Evolutionary conservation across 2,797 vertebrate genomes (phyloP), one percentile per base, ranked within the genome.

Genomic region (Mus caroli): DNA sequence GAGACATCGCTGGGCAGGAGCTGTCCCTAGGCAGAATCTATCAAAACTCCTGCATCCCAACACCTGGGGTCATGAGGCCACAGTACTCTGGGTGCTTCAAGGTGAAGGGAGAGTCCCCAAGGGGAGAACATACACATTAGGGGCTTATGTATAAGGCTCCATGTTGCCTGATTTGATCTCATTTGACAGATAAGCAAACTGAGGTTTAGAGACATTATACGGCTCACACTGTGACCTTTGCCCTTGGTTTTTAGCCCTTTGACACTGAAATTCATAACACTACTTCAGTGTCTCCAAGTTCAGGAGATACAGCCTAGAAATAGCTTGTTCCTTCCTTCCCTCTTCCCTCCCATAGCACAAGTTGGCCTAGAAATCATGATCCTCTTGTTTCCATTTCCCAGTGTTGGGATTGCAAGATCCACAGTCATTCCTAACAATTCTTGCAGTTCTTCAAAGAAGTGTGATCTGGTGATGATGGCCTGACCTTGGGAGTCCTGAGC

Each of bases 151-250:
- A 22, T 40, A 60, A 43, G 34, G 34, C 52, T 54, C 8, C 34
- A 28, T 5, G 1, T 13, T 31, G 26, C 69, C n/a, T 26, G 40
- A n/a, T 58, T 24, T n/a, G 46, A 22, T 71, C 75, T 77, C 79
- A 67, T 67, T 90, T 82, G 60, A 73, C 31, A 78, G 69, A 84
- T 46, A 46, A 91, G 40, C 46, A 95, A 90, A 86, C 24, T 13
- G 37, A 93, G 58, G 88, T 20, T 82, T 31, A 11, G 56, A 79
- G n/a, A 69, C 34, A 79, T 24, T 34, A 28, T 52, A 60, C 13
- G 71, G 52, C 50, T 92, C 79, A 69, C 58, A 43, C 1, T 50
- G 10, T n/a, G 62, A 62, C 62, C 58, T 60, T 84, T 31, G 37
- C 40, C 17, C 80, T 46, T 34, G 60, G 31, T 60, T 90, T 64